Conservation (phyloP, 2,888 invertebrate species). For the Zaprionus lineosus region DNA sequence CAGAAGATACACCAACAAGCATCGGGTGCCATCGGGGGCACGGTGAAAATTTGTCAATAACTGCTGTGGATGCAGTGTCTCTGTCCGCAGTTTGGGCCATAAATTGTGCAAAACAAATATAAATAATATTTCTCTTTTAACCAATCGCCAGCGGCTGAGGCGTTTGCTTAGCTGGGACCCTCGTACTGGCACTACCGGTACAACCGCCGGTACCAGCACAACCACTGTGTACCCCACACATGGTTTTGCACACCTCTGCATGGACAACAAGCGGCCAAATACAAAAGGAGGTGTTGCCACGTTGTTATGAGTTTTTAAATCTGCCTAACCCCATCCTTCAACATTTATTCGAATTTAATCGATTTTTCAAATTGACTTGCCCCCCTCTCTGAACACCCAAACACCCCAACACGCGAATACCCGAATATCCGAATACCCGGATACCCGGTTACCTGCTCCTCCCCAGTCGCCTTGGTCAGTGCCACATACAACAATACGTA, state of each 20-base stretch:
- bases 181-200: not conserved
- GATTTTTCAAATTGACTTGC: conserved; percentile 78
- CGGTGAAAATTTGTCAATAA: conserved; percentile 79
- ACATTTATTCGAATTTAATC: conserved; percentile 82
- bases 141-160: conserved; percentile 59
- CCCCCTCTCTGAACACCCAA: too few relatives aligned
- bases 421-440: too few relatives aligned
- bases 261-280: conserved; percentile 27
- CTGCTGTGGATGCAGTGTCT: not conserved
- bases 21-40: not conserved
- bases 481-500: conserved; percentile 33
- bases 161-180: conserved; percentile 8
- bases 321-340: conserved; percentile 72
- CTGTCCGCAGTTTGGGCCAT: conserved; percentile 44
- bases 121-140: conserved; percentile 49
- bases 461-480: conserved; percentile 19
- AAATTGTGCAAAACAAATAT: conserved; percentile 65
- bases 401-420: too few relatives aligned
- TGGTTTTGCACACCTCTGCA: conserved; percentile 59
- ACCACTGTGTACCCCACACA: conserved; percentile 62
- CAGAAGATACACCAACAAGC: conserved; percentile 14
- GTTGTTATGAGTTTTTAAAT: conserved; percentile 82
- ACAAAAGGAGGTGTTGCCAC: conserved; percentile 80
- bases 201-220: not conserved
- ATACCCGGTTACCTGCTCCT: not conserved